Evolutionary conservation across 2,888 invertebrate species (phyloP), one percentile per base, ranked within the genome.

Genomic region (Melanostoma mellinum): DNA sequence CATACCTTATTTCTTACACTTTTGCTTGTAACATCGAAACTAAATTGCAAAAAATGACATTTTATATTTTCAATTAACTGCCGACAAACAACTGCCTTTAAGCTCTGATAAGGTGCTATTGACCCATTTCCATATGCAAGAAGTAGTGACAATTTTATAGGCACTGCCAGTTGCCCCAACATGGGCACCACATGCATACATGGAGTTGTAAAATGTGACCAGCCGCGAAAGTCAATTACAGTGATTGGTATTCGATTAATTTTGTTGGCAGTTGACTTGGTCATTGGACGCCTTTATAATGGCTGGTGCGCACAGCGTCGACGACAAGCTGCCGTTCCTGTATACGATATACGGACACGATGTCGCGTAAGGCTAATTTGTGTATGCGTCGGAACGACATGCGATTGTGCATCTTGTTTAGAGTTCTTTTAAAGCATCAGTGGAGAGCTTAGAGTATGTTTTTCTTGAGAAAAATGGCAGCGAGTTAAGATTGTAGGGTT

Each of bases 171-270:
- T 38, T 20, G 20, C 33, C 48, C 38, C 50, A 36, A 42, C 71
- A 9, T n/a, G 58, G 38, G 20, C 20, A 20, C 10, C 48, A n/a
- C 32, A 35, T 20, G 48, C 38, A 50, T 50, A 35, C 36, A 68
- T 65, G 65, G n/a, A 63, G 65, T 48, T 48, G 63, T 73, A 56
- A 67, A 67, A 36, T 76, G 33, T 61, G 55, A 46, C 68, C 69
- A 76, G 69, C 69, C 40, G 55, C 60, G 68, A 75, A 75, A 75
- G 58, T 69, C 68, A 61, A 69, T 76, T 61, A 53, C 61, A 3
- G n/a, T 35, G 68, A 68, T 68, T 76, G 76, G 68, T 69, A 61
- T 68, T 76, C 69, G 68, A 76, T 69, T 76, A 61, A 76, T 76
- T 69, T 69, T 55, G 61, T 60, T 76, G 68, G 60, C 52, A 60